Conservation (phyloP, 1,140 invertebrate genomes). For the Notospermus geniculatus region DNA sequence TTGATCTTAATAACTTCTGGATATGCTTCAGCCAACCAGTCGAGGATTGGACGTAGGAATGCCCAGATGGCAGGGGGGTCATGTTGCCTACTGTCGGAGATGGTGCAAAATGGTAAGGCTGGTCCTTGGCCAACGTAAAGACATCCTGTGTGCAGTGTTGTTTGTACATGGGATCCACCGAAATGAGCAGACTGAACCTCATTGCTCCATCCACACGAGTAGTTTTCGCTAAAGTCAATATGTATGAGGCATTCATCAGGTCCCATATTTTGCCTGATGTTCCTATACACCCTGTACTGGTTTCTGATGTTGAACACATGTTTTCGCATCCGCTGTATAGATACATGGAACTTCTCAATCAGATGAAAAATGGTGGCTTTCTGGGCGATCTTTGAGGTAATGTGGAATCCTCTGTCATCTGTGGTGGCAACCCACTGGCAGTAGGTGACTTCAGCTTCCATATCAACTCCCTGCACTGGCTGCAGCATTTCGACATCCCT, state of each 20-base stretch:
- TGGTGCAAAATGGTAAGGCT: conserved; percentile 2
- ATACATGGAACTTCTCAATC: conserved; percentile 14
- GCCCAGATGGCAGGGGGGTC: conserved; percentile 16
- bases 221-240: conserved; percentile 31
- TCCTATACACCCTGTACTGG: conserved; percentile 19
- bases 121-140: background rate
- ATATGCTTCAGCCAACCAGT: conserved; percentile 10
- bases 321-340: conserved; percentile 12
- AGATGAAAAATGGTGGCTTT: conserved; percentile 1
- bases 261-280: conserved; percentile 16
- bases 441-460: background rate
- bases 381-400: conserved; percentile 10
- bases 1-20: conserved; percentile 12
- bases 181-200: conserved; percentile 32
- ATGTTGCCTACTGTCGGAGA: conserved; percentile 9
- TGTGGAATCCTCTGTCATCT: background rate
- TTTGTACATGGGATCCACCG: conserved; percentile 23
- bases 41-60: conserved; percentile 13
- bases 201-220: conserved; percentile 18
- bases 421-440: background rate
- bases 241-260: conserved; percentile 22
- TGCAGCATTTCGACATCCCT: conserved; percentile 5
- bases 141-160: conserved; percentile 25
- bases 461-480: background rate
- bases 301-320: conserved; percentile 22